phyloP scores from a whole-genome alignment of 2,888 invertebrate species.

The Leucophora obtusa region DNA sequence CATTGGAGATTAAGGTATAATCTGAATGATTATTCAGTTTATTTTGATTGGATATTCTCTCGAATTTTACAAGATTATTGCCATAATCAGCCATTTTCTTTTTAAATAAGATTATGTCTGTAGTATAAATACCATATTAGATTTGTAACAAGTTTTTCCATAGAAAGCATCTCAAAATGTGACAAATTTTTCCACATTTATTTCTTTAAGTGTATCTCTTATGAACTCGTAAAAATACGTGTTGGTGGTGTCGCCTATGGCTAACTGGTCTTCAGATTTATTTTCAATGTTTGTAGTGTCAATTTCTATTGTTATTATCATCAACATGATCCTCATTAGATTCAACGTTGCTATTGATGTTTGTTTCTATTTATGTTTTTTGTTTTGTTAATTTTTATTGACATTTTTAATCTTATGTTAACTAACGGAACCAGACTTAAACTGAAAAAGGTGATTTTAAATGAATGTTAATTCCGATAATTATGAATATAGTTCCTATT shows the following conservation, averaged over 20 bases:
- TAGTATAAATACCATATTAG: no score
- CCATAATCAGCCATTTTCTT: no score
- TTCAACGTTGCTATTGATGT: slow-evolving; percentile 15
- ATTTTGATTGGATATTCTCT: no score
- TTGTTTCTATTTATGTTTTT: background rate
- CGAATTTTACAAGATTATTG: no score
- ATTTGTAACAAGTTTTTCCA: no score
- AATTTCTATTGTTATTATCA: slow-evolving; percentile 39
- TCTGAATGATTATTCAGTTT: no score
- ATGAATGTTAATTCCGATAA: slow-evolving; percentile 43
- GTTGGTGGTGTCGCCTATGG: background rate
- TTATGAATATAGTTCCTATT: slow-evolving; percentile 42
- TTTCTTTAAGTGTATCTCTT: no score
- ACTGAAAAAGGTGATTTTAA: slow-evolving; percentile 1
- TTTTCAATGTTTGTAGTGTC: background rate
- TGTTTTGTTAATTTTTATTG: background rate
- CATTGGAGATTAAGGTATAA: no score
- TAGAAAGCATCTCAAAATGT: no score
- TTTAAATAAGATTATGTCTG: no score
- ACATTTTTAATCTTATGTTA: slow-evolving; percentile 15
- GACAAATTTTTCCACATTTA: no score
- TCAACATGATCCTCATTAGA: slow-evolving; percentile 37
- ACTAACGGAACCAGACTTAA: slow-evolving; percentile 37
- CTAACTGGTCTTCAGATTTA: background rate
- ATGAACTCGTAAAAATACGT: background rate